Conservation (phyloP, 2,797 vertebrate genomes). For the Galagoides demidoff region DNA sequence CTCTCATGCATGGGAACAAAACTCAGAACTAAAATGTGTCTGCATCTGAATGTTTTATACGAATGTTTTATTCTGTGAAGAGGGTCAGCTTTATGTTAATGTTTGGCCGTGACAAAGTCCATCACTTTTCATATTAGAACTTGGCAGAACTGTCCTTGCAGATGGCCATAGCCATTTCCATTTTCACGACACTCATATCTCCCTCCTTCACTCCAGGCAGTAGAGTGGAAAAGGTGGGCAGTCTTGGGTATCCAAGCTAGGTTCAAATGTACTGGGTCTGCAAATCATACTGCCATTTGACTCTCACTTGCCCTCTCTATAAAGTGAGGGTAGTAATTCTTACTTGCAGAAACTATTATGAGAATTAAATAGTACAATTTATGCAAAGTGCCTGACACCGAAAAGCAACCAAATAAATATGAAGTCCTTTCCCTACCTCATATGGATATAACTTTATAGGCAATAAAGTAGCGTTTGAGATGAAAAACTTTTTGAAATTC, state of each 20-base stretch:
- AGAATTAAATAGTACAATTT: conserved; percentile 47
- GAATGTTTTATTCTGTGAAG: neutral
- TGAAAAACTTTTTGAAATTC: conserved; percentile 53
- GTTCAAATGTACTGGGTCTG: neutral
- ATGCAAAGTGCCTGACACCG: neutral
- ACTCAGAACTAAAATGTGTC: neutral
- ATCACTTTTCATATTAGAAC: neutral
- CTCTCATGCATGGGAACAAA: neutral
- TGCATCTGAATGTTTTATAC: neutral
- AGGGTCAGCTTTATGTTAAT: neutral
- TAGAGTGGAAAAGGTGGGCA: neutral
- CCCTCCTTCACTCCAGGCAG: conserved; percentile 13
- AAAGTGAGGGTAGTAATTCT: conserved; percentile 14
- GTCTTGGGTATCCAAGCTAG: neutral
- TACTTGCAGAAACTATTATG: neutral
- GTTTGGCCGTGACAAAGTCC: neutral
- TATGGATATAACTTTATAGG: neutral
- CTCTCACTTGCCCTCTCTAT: neutral
- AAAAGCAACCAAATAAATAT: conserved; percentile 41
- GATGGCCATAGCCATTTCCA: neutral
- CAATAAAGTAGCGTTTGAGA: conserved; percentile 37
- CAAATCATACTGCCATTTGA: neutral
- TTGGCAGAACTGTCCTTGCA: conserved; percentile 48
- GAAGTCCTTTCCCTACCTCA: neutral
- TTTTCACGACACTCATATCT: neutral